Conservation (phyloP, 2,113 vertebrate genomes). For the Dendrocopos noguchii region DNA sequence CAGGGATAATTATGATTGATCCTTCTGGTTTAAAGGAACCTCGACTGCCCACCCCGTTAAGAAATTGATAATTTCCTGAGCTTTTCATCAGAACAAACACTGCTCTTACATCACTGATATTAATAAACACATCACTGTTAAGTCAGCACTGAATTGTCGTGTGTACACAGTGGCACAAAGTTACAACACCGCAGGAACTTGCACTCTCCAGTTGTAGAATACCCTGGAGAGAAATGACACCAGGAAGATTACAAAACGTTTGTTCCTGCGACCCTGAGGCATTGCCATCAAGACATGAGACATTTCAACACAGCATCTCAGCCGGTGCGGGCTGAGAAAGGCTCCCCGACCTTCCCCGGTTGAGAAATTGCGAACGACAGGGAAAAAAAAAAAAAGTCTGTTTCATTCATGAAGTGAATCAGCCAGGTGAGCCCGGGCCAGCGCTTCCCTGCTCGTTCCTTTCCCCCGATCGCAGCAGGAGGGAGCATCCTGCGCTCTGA, state of each 20-base stretch:
- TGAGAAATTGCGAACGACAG: background rate
- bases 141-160: constrained; percentile 14
- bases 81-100: background rate
- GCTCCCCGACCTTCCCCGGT: background rate
- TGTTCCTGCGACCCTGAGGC: constrained; percentile 30
- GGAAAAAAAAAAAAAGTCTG: background rate
- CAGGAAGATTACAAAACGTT: constrained; percentile 32
- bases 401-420: background rate
- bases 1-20: background rate
- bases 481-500: background rate
- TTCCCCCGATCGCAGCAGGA: no score
- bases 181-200: constrained; percentile 64
- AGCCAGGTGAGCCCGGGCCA: background rate
- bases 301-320: constrained; percentile 34
- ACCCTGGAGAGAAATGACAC: constrained; percentile 55
- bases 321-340: constrained; percentile 19
- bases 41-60: background rate
- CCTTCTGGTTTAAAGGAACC: background rate
- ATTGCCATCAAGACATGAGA: constrained; percentile 41
- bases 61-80: background rate
- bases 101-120: background rate
- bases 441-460: background rate
- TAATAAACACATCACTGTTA: constrained; percentile 36
- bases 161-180: constrained; percentile 21
- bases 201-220: constrained; percentile 43